Evolutionary conservation across 2,888 invertebrate species (phyloP).

Genomic region (Stictocephala bisonia): DNA sequence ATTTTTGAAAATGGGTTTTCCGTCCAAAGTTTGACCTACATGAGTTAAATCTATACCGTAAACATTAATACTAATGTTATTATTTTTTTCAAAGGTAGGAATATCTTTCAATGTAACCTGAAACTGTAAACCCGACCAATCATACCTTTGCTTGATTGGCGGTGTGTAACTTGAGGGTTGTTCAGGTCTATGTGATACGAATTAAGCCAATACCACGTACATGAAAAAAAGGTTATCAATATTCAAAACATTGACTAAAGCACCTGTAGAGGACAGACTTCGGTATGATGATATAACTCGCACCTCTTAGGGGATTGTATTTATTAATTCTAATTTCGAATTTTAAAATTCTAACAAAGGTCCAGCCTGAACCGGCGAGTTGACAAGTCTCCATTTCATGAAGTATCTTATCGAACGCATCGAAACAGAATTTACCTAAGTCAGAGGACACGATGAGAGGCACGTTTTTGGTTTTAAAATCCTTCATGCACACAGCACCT

Average conservation of each 20-base stretch:
- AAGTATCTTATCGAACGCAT: not conserved
- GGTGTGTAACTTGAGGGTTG: not conserved
- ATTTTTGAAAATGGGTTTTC: not conserved
- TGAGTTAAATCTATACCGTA: not conserved
- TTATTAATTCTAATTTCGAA: not conserved
- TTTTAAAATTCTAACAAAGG: not conserved
- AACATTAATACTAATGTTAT: conserved; percentile 5
- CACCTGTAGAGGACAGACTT: not conserved
- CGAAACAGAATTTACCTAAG: not conserved
- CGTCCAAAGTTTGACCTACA: too few relatives aligned
- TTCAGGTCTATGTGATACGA: not conserved
- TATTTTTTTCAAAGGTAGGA: not conserved
- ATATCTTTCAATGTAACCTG: not conserved
- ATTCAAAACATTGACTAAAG: not conserved
- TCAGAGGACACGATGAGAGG: not conserved
- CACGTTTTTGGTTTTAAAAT: not conserved
- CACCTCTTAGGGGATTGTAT: not conserved
- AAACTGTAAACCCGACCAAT: not conserved
- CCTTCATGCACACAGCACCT: not conserved
- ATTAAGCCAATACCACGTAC: not conserved
- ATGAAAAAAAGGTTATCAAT: not conserved
- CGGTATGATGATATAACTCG: not conserved
- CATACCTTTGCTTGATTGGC: not conserved
- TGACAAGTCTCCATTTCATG: not conserved
- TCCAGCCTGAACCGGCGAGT: not conserved